Evolutionary conservation across 2,888 invertebrate genomes (phyloP), one percentile per base, ranked within the genome.

Genomic region (Trachelus iudaicus): DNA sequence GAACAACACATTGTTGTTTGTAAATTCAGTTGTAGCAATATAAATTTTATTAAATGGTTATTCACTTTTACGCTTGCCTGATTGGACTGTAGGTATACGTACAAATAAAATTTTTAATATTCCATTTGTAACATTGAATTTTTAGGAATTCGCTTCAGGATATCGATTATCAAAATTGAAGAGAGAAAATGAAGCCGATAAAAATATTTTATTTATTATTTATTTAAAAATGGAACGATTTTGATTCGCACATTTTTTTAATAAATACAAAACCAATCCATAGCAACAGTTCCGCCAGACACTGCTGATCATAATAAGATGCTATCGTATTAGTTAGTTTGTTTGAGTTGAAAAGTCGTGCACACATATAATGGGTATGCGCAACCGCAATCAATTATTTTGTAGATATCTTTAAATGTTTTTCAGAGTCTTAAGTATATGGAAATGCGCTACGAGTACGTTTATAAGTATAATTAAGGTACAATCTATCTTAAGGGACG

Each of bases 71-170:
- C 23, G 40, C 23, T 23, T 56, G 40, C 15, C 6, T 23, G 40
- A 23, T 56, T 56, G 23, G 6, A 56, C 9, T 56, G 23, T 56
- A 56, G 1, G 23, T 56, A 56, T 56, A 56, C 40, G 40, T 56
- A 40, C 4, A 13, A 15, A 40, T 40, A 40, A 40, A 15, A 40
- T 15, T 4, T 4, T 4, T 3, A 15, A 40, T 40, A 40, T 40
- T 40, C 13, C 4, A 40, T 40, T 40, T 13, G 15, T 40, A 56
- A 23, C 2, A 71, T 71, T 15, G 30, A 31, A 69, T 56, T 77
- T 75, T 30, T 40, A 77, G 78, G 75, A 78, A 68, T 71, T 76
- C 78, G 56, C 78, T 78, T 71, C 71, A 78, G n/a, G 75, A 78
- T 68, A 78, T 78, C 37, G 71, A 78, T 35, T 78, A 76, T 75